Evolutionary conservation across 2,888 invertebrate genomes (phyloP), one percentile per base, ranked within the genome.

Genomic region (Leptopilina syphax): DNA sequence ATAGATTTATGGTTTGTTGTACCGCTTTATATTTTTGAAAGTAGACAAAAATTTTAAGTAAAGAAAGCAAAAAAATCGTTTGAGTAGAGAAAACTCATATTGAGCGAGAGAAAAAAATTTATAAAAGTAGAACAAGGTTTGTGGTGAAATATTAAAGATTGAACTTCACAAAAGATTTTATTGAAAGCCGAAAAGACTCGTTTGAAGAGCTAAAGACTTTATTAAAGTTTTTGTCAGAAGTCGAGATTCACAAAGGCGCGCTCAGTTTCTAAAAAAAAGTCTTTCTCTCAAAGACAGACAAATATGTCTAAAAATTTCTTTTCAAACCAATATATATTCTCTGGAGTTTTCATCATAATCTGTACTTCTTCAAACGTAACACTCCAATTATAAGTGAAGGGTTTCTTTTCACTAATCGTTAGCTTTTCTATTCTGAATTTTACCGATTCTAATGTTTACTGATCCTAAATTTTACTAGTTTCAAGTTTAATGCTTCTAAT

Each of bases 191-290:
- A 68, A 67, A 68, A 54, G 70, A 13, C 54, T 54, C 13, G 70
- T 54, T 44, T 70, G 27, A 27, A 27, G 27, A 70, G 50, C 73
- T 73, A 18, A 73, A 57, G 73, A 73, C 41, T 34, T 73, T 73
- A 57, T 57, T 34, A 60, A 73, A 73, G 73, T 34, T 73, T 44
- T 41, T 73, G 73, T 60, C 73, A 34, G 9, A n/a, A 73, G 57
- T 10, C 13, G 9, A 34, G 54, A n/a, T n/a, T 50, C 34, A 73
- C 54, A 73, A 73, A 73, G 57, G 50, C 50, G 8, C 34, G 44
- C 44, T 34, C 34, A 57, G 70, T 34, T 73, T 73, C 73, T 57
- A 57, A 44, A 44, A 34, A 34, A 57, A 34, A 54, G 73, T 54
- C 73, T 57, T 34, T 50, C 3, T 50, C 27, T 73, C 13, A 50